Evolutionary conservation across 2,113 vertebrate genomes (phyloP), one percentile per base, ranked within the genome.

Genomic region (Epinephelus cyanopodus): DNA sequence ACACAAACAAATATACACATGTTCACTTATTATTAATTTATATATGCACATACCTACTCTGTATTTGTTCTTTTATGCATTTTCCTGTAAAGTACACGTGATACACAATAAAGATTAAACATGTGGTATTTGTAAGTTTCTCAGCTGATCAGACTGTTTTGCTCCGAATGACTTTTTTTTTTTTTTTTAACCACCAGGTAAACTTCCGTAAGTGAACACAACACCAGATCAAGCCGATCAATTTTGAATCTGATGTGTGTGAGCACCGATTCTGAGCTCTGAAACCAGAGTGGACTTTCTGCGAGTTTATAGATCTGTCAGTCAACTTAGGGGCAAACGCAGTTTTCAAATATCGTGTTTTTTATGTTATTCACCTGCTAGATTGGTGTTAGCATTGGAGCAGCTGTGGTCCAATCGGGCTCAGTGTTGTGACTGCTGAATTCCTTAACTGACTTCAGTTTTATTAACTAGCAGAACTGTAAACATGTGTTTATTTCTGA

Each of bases 251-350:
- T 6, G 42, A 79, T 39, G 14, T 53, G 8, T 21, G 42, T 52
- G 52, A 18, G 48, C 56, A 47, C 47, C 5, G 65, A 61, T 19
- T 48, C 60, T 48, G 21, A 33, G 17, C 65, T 45, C 11, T 79
- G 69, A 74, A 53, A 56, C 1, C 64, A n/a, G 25, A 18, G 27
- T 50, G n/a, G 45, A 45, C 47, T 48, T 54, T 19, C 25, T 64
- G 67, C 15, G 0, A 63, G n/a, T 72, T 80, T 56, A 73, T 67
- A 27, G 48, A 79, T 33, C 61, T 47, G 18, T 63, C 69, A 64
- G 8, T 76, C 45, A 64, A 27, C 58, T 17, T 48, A 3, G 29
- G 5, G 14, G 33, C 33, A 37, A 37, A 37, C 6, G 6, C 33
- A 37, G 33, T 6, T 37, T 29, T 37, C 15, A 25, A 18, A 14